Base-by-base conservation (phyloP, 92 coral and sea anemone species). In the Epizoanthus fatuus region DNA sequence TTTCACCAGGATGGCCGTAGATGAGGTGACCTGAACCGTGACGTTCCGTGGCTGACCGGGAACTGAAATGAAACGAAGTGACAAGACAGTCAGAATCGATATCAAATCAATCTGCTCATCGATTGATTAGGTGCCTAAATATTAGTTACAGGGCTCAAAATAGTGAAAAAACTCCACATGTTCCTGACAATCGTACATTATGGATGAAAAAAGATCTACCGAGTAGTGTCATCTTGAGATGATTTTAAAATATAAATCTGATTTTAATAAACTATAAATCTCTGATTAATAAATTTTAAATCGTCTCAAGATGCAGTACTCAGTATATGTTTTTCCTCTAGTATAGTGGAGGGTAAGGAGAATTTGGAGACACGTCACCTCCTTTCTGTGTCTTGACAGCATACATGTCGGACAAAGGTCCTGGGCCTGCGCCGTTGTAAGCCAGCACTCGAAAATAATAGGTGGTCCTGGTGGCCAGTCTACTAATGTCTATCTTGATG, bases 351-450 rank as follows among this genome's bases (percentile, higher is more conserved):
- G 37, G 7, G 40, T 11, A 55, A 13, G 11, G 29, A 9, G 54
- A n/a, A 38, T 7, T 25, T 6, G 2, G 55, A 22, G 22, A 11
- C 35, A 49, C 12, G 74, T 67, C 57, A 97, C 99, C 99, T 95
- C 99, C 99, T 72, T 79, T 81, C 2, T 87, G 93, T 0, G 98
- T 91, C 63, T 95, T 96, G 37, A 97, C 99, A 47, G 95, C 98
- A 35, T 74, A 72, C 85, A 86, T 72, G 16, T 73, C 74, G 11
- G 98, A 90, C 29, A 85, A 74, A 35, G 99, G 99, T 8, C 99
- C 98, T 15, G 75, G 19, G 3, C 98, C 99, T 17, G 76, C 87
- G 68, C 47, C 81, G 42, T 93, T 94, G 67, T 90, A 94, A 1
- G 98, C 94, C 7, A 74, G 63, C 54, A 94, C 54, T 74, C 52